Evolutionary conservation across 2,797 vertebrate genomes (phyloP).

Genomic region (Erpetoichthys calabaricus): DNA sequence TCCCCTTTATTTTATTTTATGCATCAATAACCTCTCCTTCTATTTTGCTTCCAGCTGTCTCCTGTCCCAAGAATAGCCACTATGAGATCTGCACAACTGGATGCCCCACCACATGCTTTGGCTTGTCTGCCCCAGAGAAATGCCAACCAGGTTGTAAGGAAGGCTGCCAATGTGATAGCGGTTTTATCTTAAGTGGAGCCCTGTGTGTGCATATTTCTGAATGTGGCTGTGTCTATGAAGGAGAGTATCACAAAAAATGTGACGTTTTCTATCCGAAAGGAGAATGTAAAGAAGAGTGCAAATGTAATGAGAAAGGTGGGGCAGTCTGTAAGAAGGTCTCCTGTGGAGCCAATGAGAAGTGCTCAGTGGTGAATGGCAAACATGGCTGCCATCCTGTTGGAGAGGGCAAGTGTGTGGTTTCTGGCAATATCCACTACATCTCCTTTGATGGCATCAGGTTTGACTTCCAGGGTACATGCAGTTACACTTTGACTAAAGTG

Average conservation of each 20-base stretch:
- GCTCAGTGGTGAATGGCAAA: conserved; percentile 35
- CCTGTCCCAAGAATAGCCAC: conserved; percentile 56
- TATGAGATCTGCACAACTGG: conserved; percentile 39
- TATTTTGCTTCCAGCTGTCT: conserved; percentile 30
- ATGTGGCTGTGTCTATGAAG: conserved; percentile 56
- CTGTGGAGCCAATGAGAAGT: conserved; percentile 36
- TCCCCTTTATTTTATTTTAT: background rate
- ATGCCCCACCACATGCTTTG: conserved; percentile 49
- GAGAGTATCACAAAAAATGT: conserved; percentile 35
- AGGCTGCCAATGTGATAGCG: conserved; percentile 57
- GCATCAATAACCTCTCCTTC: conserved; percentile 1
- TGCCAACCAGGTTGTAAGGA: conserved; percentile 40
- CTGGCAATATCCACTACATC: conserved; percentile 48
- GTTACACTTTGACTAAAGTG: conserved; percentile 46
- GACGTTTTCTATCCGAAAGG: conserved; percentile 33
- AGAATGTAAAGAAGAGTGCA: conserved; percentile 31
- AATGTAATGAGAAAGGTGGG: conserved; percentile 34
- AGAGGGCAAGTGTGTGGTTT: conserved; percentile 45
- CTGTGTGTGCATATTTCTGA: conserved; percentile 43
- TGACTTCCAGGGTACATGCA: conserved; percentile 54
- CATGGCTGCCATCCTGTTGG: conserved; percentile 36
- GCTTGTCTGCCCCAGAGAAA: conserved; percentile 19
- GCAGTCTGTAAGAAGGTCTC: conserved; percentile 30
- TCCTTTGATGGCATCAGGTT: conserved; percentile 52
- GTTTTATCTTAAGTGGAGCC: conserved; percentile 44